A percentile compares a stretch with the other conserved stretches of the same genome.
Evolutionary conservation across 2,797 vertebrate genomes (phyloP).

Genomic region (Sternarchorhynchus goeldii): DNA sequence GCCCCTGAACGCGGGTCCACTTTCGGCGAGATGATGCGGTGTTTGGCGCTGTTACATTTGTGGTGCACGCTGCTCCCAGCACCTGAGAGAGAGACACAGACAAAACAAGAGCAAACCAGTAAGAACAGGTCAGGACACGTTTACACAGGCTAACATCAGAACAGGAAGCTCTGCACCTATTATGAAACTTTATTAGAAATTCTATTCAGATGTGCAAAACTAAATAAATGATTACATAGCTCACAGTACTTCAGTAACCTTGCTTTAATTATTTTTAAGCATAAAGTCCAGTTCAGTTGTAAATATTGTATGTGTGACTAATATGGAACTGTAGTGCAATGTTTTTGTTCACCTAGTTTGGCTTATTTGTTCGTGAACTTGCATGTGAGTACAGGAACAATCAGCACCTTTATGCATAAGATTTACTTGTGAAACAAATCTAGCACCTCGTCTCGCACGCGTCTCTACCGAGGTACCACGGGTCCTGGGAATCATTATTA

Average conservation of each 20-base stretch:
- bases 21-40: constrained; percentile 99
- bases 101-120: neutral
- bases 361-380: no score
- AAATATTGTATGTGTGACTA: constrained; percentile 4
- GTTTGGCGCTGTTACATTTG: constrained; percentile 99
- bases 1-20: constrained; percentile 93
- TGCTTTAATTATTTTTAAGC: constrained; percentile 39
- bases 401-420: no score
- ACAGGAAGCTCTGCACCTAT: no score
- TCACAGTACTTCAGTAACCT: constrained; percentile 27
- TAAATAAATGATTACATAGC: constrained; percentile 27
- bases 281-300: constrained; percentile 34
- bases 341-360: no score
- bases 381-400: no score
- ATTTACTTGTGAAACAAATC: no score
- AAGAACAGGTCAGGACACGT: no score
- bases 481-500: no score
- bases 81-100: constrained; percentile 69
- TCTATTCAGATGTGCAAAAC: no score
- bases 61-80: constrained; percentile 98
- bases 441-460: neutral
- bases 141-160: no score
- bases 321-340: neutral
- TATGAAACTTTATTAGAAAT: no score
- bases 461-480: neutral